Evolutionary conservation across 2,797 vertebrate species (phyloP).

Genomic region (Okamejei kenojei): DNA sequence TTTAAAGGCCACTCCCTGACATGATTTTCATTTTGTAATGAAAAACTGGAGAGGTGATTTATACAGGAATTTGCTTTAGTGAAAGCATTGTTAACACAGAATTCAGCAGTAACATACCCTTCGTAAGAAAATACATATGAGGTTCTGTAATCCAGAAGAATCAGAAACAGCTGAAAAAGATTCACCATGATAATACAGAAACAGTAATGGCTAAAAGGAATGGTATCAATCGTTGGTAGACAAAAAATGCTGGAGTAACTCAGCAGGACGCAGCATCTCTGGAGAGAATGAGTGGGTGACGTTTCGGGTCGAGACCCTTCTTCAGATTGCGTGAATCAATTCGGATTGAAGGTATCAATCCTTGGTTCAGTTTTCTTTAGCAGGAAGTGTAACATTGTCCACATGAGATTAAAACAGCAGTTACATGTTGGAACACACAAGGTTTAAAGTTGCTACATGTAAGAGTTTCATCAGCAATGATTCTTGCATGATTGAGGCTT

Average conservation of each 20-base stretch:
- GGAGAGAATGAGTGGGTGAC: too few species aligned
- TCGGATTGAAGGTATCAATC: not conserved
- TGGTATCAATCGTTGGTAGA: not conserved
- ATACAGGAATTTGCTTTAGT: not conserved
- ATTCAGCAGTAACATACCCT: not conserved
- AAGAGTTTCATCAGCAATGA: not conserved
- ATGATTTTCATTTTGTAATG: not conserved
- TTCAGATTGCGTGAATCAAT: too few species aligned
- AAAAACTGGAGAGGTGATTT: conserved; percentile 2
- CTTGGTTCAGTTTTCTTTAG: not conserved
- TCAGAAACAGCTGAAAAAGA: not conserved
- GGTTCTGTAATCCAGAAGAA: not conserved
- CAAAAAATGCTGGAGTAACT: too few species aligned
- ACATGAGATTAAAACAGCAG: not conserved
- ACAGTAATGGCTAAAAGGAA: not conserved
- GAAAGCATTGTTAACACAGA: not conserved
- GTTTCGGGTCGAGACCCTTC: too few species aligned
- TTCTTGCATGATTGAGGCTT: not conserved
- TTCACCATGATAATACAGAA: not conserved
- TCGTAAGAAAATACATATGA: not conserved
- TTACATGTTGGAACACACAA: not conserved
- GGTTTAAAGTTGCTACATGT: not conserved
- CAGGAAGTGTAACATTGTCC: not conserved
- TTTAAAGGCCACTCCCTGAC: not conserved
- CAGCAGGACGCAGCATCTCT: too few species aligned